Evolutionary conservation across 2,113 vertebrate species (phyloP).

Genomic region (Martes martes): DNA sequence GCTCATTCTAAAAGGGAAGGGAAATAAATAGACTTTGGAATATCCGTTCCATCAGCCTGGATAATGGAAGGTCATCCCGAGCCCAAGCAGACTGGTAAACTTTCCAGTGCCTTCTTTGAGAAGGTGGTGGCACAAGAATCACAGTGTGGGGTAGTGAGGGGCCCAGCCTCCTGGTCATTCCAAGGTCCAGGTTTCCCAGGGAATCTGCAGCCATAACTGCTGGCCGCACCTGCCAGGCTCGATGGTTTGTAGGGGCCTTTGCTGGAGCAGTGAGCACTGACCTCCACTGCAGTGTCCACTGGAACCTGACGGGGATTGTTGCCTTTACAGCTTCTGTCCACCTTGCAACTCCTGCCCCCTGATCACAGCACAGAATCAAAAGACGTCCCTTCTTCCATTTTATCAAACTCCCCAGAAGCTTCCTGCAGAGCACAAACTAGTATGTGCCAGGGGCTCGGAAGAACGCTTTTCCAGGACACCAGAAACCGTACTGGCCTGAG

Average conservation of each 20-base stretch:
- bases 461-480: conserved; percentile 42
- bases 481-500: conserved; percentile 16
- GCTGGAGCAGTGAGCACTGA: not conserved
- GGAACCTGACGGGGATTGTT: not conserved
- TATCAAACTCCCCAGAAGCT: conserved; percentile 13
- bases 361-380: not conserved
- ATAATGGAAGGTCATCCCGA: not conserved
- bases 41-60: not conserved
- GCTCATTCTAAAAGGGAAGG: not conserved
- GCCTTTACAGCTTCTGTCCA: not conserved
- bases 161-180: not conserved
- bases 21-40: not conserved
- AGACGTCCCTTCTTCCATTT: conserved; percentile 41
- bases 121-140: not conserved
- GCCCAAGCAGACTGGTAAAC: not conserved
- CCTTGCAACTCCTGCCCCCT: conserved; percentile 31
- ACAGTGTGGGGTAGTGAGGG: not conserved
- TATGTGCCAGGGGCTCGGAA: conserved; percentile 31
- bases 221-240: not conserved
- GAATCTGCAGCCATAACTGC: not conserved
- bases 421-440: conserved; percentile 16
- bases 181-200: not conserved
- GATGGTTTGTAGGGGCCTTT: not conserved
- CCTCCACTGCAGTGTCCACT: not conserved
- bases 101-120: not conserved